These are phyloP conservation scores for Rhingia rostrata DNA, from an alignment of 2,888 invertebrate genomes.

Conservation along the genomic window DNA sequence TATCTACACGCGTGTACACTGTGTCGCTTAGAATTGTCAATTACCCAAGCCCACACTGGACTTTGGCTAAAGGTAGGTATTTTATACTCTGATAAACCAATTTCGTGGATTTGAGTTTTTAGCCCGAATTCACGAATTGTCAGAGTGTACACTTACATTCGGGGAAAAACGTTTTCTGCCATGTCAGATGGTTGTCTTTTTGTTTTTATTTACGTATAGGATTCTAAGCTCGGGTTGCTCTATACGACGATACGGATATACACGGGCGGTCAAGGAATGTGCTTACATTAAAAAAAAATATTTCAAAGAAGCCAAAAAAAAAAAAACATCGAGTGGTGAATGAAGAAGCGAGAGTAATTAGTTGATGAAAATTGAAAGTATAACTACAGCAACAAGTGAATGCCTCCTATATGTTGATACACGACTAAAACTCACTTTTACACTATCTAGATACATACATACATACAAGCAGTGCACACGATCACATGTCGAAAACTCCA, in stretches of 20 bases:
- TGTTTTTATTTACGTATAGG: not conserved
- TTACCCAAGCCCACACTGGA: constrained; percentile 65
- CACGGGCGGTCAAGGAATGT: not conserved
- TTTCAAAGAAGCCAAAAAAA: constrained; percentile 15
- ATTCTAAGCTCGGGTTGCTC: not conserved
- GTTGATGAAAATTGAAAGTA: constrained; percentile 69
- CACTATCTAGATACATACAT: constrained; percentile 32
- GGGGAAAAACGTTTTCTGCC: not conserved
- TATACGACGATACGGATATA: not conserved
- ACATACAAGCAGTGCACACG: constrained; percentile 49
- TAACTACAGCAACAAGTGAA: constrained; percentile 14
- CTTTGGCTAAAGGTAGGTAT: constrained; percentile 50
- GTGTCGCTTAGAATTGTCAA: constrained; percentile 64
- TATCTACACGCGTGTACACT: constrained; percentile 11
- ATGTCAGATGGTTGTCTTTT: constrained; percentile 19
- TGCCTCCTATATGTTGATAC: not conserved
- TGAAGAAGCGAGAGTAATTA: constrained; percentile 58
- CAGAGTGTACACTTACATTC: constrained; percentile 15
- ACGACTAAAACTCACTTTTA: constrained; percentile 47
- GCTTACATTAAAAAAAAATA: constrained; percentile 5
- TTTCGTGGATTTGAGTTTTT: constrained; percentile 5
- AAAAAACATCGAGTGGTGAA: not conserved
- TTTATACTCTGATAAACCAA: not conserved
- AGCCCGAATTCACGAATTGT: constrained; percentile 1
- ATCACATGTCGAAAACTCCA: constrained; percentile 56